Conservation (phyloP, 2,113 vertebrate species). For the Burhinus oedicnemus region DNA sequence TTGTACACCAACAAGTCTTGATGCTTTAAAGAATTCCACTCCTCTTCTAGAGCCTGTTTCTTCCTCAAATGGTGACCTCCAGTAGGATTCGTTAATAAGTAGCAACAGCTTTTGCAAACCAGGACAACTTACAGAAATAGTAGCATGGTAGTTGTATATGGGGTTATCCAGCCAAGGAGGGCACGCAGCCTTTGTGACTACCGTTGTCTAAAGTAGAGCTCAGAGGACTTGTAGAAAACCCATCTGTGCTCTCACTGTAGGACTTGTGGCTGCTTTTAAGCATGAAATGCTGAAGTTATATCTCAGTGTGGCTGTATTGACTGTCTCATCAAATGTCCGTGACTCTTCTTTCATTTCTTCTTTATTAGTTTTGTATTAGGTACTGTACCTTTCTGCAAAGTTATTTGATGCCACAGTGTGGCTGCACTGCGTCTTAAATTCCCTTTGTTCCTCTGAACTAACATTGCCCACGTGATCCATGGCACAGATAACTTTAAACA, state of each 20-base stretch:
- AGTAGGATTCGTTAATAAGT: neutral
- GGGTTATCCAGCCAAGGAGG: neutral
- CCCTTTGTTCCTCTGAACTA: neutral
- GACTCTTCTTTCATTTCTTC: neutral
- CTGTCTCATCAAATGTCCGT: neutral
- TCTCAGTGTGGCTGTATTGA: neutral
- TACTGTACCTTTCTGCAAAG: neutral
- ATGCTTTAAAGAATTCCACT: neutral
- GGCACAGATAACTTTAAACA: neutral
- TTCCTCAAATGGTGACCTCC: neutral
- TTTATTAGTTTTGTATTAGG: neutral
- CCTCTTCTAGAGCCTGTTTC: neutral
- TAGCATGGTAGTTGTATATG: neutral
- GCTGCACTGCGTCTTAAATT: neutral
- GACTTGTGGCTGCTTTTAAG: neutral
- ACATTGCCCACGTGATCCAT: rapidly evolving
- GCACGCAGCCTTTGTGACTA: neutral
- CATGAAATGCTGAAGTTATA: neutral
- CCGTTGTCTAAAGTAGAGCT: neutral
- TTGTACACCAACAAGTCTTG: neutral
- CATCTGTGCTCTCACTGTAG: neutral
- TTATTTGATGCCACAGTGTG: neutral
- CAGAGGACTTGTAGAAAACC: neutral
- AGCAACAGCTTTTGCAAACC: neutral
- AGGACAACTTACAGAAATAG: neutral